Conservation (phyloP, 2,797 vertebrate genomes). For the Huso huso region DNA sequence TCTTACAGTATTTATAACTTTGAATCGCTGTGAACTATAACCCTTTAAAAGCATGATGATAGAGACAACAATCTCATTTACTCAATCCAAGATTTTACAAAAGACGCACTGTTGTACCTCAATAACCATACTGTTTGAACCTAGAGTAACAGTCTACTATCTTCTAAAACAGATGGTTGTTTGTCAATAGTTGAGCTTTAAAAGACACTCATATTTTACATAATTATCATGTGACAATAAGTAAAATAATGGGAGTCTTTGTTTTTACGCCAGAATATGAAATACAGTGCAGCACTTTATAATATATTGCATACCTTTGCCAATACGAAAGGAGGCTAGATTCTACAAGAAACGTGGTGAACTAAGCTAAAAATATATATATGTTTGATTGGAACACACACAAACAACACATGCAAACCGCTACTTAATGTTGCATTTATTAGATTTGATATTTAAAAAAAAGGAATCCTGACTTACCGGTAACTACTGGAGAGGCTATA, state of each 20-base stretch:
- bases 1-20: constrained; percentile 56
- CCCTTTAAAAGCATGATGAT: constrained; percentile 47
- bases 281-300: too few relatives aligned
- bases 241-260: background rate
- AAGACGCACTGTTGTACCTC: constrained; percentile 33
- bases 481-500: too few relatives aligned
- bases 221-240: constrained; percentile 18
- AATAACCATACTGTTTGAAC: constrained; percentile 44
- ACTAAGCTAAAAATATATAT: too few relatives aligned
- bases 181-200: constrained; percentile 4
- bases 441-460: too few relatives aligned
- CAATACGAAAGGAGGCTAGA: too few relatives aligned
- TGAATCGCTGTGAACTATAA: constrained; percentile 59
- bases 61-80: constrained; percentile 35
- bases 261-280: too few relatives aligned
- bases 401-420: too few relatives aligned
- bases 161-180: constrained; percentile 11
- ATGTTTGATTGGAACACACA: too few relatives aligned
- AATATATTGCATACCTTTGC: too few relatives aligned
- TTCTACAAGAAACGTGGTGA: too few relatives aligned
- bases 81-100: constrained; percentile 24
- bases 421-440: too few relatives aligned
- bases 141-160: background rate
- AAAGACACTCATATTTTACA: constrained; percentile 12
- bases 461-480: too few relatives aligned